Percentiles rank a stretch among this genome's conserved stretches.
These are phyloP conservation scores for Centropyge bicolor DNA, from an alignment of 2,797 vertebrate species.

Conservation along the genomic window DNA sequence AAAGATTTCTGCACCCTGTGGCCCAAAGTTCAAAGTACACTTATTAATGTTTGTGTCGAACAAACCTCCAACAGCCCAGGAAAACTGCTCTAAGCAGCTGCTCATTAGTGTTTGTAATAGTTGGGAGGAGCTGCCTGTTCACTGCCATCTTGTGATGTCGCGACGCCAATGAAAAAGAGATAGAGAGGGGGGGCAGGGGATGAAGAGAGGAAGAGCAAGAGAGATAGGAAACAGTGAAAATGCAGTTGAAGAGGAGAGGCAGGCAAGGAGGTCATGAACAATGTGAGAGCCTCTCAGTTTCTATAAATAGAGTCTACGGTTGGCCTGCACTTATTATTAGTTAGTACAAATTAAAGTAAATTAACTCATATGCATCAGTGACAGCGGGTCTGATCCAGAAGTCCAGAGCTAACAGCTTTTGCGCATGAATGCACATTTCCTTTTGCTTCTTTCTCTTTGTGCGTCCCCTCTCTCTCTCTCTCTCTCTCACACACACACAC, in stretches of 20 bases:
- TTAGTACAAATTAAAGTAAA: slow-evolving; percentile 77
- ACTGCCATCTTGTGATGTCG: slow-evolving; percentile 53
- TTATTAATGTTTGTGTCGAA: slow-evolving; percentile 58
- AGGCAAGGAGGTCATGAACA: slow-evolving; percentile 62
- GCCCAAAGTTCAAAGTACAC: slow-evolving; percentile 59
- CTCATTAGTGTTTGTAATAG: slow-evolving; percentile 68
- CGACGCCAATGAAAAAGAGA: slow-evolving; percentile 30
- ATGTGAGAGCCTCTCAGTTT: slow-evolving; percentile 47
- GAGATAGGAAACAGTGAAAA: slow-evolving; percentile 35
- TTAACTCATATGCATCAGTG: slow-evolving; percentile 72
- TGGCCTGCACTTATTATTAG: slow-evolving; percentile 69
- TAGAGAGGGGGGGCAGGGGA: slow-evolving; percentile 5
- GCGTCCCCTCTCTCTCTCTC: background rate
- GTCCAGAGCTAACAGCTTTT: slow-evolving; percentile 69
- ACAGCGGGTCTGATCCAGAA: slow-evolving; percentile 60
- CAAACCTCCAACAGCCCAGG: slow-evolving; percentile 53
- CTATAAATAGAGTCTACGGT: slow-evolving; percentile 70
- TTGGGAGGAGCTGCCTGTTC: slow-evolving; percentile 60
- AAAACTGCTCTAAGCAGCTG: slow-evolving; percentile 58
- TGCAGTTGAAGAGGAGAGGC: slow-evolving; percentile 49
- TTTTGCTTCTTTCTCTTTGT: slow-evolving; percentile 36
- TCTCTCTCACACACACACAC: slow-evolving; percentile 1
- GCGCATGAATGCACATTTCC: slow-evolving; percentile 50
- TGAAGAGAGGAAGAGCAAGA: background rate
- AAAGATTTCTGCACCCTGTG: slow-evolving; percentile 47